Base-by-base conservation (phyloP, 2,888 invertebrate genomes). In the Cistogaster globosa region DNA sequence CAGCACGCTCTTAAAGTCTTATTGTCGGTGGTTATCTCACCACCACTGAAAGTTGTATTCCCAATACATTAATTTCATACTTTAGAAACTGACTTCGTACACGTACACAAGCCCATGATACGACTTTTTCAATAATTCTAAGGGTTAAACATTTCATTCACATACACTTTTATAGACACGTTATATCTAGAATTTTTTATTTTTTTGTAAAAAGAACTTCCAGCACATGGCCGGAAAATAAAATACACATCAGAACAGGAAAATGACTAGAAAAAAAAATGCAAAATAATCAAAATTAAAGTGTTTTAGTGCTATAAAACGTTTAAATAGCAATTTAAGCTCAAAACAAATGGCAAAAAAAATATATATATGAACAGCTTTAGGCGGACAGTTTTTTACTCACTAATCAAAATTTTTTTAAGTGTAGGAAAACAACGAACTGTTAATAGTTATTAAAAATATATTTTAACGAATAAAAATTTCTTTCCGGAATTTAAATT, bases 321-420 rank as follows among this genome's bases (percentile, higher is more conserved):
- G 85, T 78, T 85, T 85, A 85, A 85, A 72, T 63, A 32, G 63
- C 78, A 82, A 78, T 85, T 85, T 75, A 53, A 71, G 26, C 57
- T 48, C 14, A 53, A 69, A 67, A 58, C 42, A 72, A 68, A 53
- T 75, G 55, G 45, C 65, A 38, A 67, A 58, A 69, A 69, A 48
- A 63, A 74, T 26, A 69, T 68, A 16, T 77, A 7, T 60, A 57
- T 74, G 65, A 69, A 22, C 8, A 60, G 51, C 42, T 60, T 38
- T 38, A 42, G 42, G 42, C 42, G 42, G 42, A 42, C 7, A n/a
- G 12, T 42, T 11, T 42, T 63, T 62, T 36, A 36, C 36, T 57
- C 60, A 36, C 51, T 62, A 62, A 38, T 14, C 0, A 51, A 62
- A 51, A 16, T 18, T 60, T 42, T 16, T 3, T 26, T 26, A 26